Evolutionary conservation across 2,113 vertebrate species (phyloP), one percentile per base, ranked within the genome.

Genomic region (Polypterus senegalus): DNA sequence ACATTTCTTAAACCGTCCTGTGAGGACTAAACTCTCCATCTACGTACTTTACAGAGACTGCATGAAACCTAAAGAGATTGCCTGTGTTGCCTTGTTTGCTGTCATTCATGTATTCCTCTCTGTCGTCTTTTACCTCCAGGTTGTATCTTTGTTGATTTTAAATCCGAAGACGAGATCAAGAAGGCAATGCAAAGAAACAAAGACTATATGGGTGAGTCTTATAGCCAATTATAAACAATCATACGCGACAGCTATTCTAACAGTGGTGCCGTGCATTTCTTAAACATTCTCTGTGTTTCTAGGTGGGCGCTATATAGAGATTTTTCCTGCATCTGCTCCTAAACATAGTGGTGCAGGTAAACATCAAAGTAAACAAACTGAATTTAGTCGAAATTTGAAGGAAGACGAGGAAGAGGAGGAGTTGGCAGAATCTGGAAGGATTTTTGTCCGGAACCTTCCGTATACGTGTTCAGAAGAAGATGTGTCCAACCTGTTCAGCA

Each of bases 391-490:
- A n/a, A 83, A 75, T 9, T 81, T 89, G 0, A 87, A 88, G 61
- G 89, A 91, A 0, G 79, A 91, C 0, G 93, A 97, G 65, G 92
- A 94, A 62, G 91, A 94, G 54, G 96, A 98, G 69, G 95, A 97
- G 49, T 75, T 99, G 58, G 77, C 92, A 0, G 96, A 98, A 46
- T 93, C 96, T 0, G 94, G 96, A 44, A 82, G 93, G 4, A 89
- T 99, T 3, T 97, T 97, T 55, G 73, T 97, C 66, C 84, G 96
- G 66, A 99, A 98, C 66, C 86, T 99, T 65, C 89, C 96, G 3
- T 99, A 97, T 69, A 93, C 88, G 5, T 92, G 92, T 81, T 89
- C 85, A 0, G 94, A 99, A 72, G 88, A 94, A 45, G 92, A 99
- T 58, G 71, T 99, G 65, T 89, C 89, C 63, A 79, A 86, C 54